A percentile compares a stretch with the other conserved stretches of the same genome.
phyloP scores from a whole-genome alignment of 2,113 vertebrate genomes.

The Ptilonorhynchus violaceus region DNA sequence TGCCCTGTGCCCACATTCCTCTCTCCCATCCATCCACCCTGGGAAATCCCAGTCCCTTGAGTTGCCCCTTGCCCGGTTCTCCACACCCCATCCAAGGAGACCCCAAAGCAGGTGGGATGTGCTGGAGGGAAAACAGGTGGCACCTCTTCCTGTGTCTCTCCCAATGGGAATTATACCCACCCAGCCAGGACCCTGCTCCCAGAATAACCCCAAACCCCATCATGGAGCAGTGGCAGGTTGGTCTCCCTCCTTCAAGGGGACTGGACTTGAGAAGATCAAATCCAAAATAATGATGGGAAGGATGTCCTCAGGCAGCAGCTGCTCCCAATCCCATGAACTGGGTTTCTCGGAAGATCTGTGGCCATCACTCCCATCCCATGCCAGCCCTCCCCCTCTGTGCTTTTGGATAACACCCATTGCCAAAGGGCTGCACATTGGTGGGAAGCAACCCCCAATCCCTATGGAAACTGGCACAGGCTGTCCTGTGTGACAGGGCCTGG shows the following conservation, averaged over 20 bases:
- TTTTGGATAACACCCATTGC: background rate
- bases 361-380: background rate
- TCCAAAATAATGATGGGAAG: background rate
- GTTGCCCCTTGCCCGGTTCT: background rate
- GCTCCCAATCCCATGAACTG: fast-evolving
- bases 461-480: background rate
- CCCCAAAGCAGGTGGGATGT: background rate
- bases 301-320: fast-evolving
- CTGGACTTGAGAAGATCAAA: fast-evolving
- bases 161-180: background rate
- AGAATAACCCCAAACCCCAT: background rate
- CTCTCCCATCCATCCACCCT: background rate
- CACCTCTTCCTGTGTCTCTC: background rate
- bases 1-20: background rate
- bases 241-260: background rate
- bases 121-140: background rate
- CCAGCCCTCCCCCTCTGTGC: background rate
- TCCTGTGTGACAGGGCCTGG: background rate
- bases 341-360: background rate
- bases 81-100: background rate
- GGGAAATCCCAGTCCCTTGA: background rate
- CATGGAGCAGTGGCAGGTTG: background rate
- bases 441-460: background rate
- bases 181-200: background rate
- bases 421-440: background rate